These are phyloP conservation scores for Bombus breviceps DNA, from an alignment of 1,140 invertebrate species.

Conservation along the genomic window DNA sequence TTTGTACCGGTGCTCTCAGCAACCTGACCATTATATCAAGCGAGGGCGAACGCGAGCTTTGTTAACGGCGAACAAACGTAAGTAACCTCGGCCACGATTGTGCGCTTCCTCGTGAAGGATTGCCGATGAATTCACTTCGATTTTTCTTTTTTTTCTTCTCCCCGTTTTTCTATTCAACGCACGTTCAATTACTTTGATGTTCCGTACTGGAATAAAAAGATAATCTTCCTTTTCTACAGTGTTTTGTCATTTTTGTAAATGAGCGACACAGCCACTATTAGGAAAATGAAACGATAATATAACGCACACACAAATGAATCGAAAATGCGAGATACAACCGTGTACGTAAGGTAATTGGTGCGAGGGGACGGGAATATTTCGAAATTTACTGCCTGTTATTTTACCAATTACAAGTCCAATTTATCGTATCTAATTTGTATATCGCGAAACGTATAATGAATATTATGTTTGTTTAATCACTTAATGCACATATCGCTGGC, in stretches of 20 bases:
- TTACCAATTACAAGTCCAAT: too few species aligned
- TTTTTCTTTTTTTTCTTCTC: background rate
- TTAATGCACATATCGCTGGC: too few species aligned
- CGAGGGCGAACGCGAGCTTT: conserved; percentile 41
- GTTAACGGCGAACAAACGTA: conserved; percentile 42
- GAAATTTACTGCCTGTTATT: too few species aligned
- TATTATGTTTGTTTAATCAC: too few species aligned
- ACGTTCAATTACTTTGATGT: background rate
- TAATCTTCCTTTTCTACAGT: background rate
- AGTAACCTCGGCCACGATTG: background rate
- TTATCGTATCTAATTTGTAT: too few species aligned
- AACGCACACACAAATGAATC: too few species aligned
- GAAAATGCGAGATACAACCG: too few species aligned
- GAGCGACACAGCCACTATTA: background rate
- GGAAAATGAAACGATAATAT: background rate
- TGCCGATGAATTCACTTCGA: background rate
- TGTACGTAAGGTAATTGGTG: too few species aligned
- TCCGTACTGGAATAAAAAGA: background rate
- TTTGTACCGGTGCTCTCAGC: conserved; percentile 8
- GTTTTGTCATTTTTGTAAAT: background rate
- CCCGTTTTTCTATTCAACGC: background rate
- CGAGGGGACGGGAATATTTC: too few species aligned
- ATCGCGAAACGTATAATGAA: too few species aligned
- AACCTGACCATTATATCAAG: conserved; percentile 46
- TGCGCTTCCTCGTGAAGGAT: background rate